Conservation (phyloP, 2,113 vertebrate species). For the Bostrychus sinensis region DNA sequence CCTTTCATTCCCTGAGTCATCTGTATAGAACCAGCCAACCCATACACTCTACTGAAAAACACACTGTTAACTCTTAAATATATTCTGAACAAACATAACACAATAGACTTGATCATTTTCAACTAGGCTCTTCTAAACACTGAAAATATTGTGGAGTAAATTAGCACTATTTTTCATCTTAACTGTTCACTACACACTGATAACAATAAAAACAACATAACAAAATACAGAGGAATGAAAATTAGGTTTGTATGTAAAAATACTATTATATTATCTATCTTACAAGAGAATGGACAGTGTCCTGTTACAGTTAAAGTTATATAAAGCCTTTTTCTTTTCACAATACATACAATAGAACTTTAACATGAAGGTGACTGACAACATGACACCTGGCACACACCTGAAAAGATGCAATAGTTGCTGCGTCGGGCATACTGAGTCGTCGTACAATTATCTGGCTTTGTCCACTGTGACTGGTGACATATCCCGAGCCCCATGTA, state of each 20-base stretch:
- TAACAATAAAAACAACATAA: no score
- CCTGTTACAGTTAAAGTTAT: no score
- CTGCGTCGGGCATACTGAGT: conserved; percentile 87
- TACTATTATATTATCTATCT: no score
- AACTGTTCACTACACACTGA: no score
- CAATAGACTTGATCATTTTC: no score
- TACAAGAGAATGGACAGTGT: no score
- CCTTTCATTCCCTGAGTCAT: conserved; percentile 64
- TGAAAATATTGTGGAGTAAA: no score
- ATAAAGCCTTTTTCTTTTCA: conserved; percentile 43
- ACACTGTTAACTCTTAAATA: conserved; percentile 70
- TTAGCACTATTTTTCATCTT: no score
- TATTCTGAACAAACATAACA: conserved; percentile 72
- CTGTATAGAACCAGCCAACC: conserved; percentile 62
- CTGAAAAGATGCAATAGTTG: conserved; percentile 70
- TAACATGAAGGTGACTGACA: not conserved
- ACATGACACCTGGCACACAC: conserved; percentile 63
- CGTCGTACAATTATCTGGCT: conserved; percentile 91
- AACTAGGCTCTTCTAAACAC: no score
- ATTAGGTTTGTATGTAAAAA: no score
- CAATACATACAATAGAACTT: no score
- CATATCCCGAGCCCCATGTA: conserved; percentile 88
- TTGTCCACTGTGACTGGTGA: conserved; percentile 91
- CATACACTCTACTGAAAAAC: conserved; percentile 39
- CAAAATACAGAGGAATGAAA: no score